Evolutionary conservation across 1,140 invertebrate genomes (phyloP), one percentile per base, ranked within the genome.

Genomic region (Piezodorus guildinii): DNA sequence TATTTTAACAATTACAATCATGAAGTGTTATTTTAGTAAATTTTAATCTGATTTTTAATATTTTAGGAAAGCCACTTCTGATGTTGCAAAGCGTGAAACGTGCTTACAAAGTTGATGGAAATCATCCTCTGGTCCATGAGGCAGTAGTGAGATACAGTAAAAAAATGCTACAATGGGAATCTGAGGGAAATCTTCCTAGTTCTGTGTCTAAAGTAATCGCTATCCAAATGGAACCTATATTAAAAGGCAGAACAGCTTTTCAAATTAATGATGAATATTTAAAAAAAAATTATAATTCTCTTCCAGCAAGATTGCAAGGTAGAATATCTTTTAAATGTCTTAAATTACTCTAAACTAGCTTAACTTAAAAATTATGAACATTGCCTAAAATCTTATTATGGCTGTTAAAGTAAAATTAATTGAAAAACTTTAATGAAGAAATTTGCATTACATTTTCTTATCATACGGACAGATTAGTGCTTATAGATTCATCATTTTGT

Each of bases 11-110:
- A 45, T 30, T 6, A 25, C 1, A 14, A 30, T 43, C 1, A 58
- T 25, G 6, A 39, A 39, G n/a, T 49, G 27, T 62, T 61, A 46
- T 73, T 68, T 43, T 68, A 66, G 17, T 16, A 46, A 68, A 66
- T 66, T 60, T 52, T 79, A 78, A 23, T 54, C 19, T 52, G 17
- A 58, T 16, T 52, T 64, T 16, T 43, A 59, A 25, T 58, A 60
- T 65, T 68, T 6, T 74, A 88, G 85, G 82, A 70, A 87, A 87
- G 73, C 83, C 85, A 49, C 77, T 94, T 52, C 76, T 95, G 52
- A 94, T 94, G 91, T 76, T 94, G 61, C 90, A 94, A 76, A 91
- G 90, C 67, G 83, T 96, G 71, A 94, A 91, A 74, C 81, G 94
- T 52, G 91, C 92, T 54, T 81, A 85, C 73, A 79, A 79, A 45